Conservation (phyloP, 2,797 vertebrate genomes). For the Gadopsis bispinosus region DNA sequence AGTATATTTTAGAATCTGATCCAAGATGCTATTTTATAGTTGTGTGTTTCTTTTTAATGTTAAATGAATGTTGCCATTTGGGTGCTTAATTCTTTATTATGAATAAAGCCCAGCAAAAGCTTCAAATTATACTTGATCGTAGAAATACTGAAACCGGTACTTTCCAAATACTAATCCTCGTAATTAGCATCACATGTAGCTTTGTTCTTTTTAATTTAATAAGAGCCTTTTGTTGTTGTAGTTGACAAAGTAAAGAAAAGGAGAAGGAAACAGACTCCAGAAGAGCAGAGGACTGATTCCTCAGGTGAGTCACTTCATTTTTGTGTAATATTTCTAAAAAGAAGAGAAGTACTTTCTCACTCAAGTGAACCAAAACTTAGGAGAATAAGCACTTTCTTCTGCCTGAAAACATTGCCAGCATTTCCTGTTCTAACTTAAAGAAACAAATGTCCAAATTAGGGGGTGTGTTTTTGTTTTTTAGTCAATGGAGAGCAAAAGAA, state of each 20-base stretch:
- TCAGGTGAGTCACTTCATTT: slow-evolving; percentile 20
- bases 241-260: slow-evolving; percentile 49
- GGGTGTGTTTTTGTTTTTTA: slow-evolving; percentile 10
- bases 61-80: neutral
- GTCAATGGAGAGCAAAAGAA: slow-evolving; percentile 62
- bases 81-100: neutral
- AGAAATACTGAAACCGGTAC: neutral
- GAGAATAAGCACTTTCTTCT: neutral
- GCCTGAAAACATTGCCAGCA: neutral
- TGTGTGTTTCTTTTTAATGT: neutral
- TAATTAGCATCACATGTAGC: too few species aligned
- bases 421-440: neutral
- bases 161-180: neutral
- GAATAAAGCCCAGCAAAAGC: neutral
- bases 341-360: neutral
- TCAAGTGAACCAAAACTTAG: neutral
- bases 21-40: neutral
- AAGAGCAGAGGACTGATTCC: slow-evolving; percentile 23
- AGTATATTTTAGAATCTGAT: neutral
- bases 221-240: neutral
- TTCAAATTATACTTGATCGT: neutral
- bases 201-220: neutral
- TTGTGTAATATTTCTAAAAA: neutral
- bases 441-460: neutral
- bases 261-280: slow-evolving; percentile 17